A percentile compares a stretch with the other conserved stretches of the same genome.
Evolutionary conservation across 2,888 invertebrate species (phyloP).

Genomic region (Hydriomena furcata): DNA sequence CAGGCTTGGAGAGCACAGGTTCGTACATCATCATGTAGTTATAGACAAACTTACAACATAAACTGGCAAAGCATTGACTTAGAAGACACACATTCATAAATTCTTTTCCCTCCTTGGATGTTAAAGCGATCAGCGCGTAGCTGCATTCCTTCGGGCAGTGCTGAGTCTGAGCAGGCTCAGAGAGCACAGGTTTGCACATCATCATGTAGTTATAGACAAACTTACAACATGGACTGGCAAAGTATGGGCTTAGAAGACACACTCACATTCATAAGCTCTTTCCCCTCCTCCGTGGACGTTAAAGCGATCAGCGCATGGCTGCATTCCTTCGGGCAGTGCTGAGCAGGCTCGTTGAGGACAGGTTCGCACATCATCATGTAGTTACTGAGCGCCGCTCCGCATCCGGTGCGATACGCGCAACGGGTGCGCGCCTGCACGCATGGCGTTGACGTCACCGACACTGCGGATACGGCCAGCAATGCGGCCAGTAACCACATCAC

Average conservation of each 20-base stretch:
- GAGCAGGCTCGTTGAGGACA: conserved; percentile 84
- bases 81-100: conserved; percentile 85
- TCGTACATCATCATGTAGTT: conserved; percentile 90
- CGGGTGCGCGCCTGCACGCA: conserved; percentile 88
- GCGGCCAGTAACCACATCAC: conserved; percentile 72
- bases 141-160: conserved; percentile 89
- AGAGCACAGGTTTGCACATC: conserved; percentile 87
- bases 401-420: conserved; percentile 90
- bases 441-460: conserved; percentile 59
- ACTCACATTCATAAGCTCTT: conserved; percentile 89
- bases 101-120: conserved; percentile 90
- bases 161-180: conserved; percentile 80
- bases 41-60: conserved; percentile 69
- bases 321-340: conserved; percentile 87
- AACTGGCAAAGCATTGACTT: too few relatives aligned
- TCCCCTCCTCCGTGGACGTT: conserved; percentile 90
- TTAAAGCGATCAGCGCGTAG: conserved; percentile 90
- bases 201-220: conserved; percentile 90
- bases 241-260: background rate
- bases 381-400: conserved; percentile 89
- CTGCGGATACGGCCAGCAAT: conserved; percentile 53
- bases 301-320: conserved; percentile 91
- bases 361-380: conserved; percentile 89
- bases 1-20: conserved; percentile 85
- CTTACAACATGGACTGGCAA: too few relatives aligned